Evolutionary conservation across 1,140 invertebrate genomes (phyloP).

Genomic region (Psilanteris sp.): DNA sequence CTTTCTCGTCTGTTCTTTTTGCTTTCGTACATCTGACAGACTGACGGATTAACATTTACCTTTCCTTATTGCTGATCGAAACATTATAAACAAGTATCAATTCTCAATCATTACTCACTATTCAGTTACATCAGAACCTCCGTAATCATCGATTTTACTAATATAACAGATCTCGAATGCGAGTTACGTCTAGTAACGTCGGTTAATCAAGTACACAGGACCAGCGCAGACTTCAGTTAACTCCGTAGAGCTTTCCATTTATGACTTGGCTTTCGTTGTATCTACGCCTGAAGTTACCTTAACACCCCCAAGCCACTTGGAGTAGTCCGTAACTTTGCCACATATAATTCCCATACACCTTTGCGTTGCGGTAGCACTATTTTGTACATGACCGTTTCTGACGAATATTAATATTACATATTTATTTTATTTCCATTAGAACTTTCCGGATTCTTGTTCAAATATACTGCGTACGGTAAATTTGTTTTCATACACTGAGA

Average conservation of each 20-base stretch:
- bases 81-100: constrained; percentile 37
- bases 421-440: constrained; percentile 13
- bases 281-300: constrained; percentile 70
- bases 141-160: constrained; percentile 32
- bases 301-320: constrained; percentile 70
- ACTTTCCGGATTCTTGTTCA: constrained; percentile 4
- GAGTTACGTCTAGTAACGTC: constrained; percentile 42
- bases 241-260: constrained; percentile 63
- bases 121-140: constrained; percentile 16
- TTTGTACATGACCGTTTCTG: constrained; percentile 69
- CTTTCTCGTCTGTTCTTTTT: constrained; percentile 45
- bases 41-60: constrained; percentile 56
- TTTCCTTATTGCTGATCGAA: constrained; percentile 35
- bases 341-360: constrained; percentile 77
- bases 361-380: constrained; percentile 65
- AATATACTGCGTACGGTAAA: too few species aligned
- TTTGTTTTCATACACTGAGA: too few species aligned
- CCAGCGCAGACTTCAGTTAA: constrained; percentile 48
- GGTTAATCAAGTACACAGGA: constrained; percentile 22
- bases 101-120: constrained; percentile 39
- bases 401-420: constrained; percentile 71
- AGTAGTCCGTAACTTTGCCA: constrained; percentile 75
- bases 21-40: constrained; percentile 43
- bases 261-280: constrained; percentile 62
- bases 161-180: constrained; percentile 31